Base-by-base conservation (phyloP, 2,113 vertebrate genomes). In the Syngnathus floridae region DNA sequence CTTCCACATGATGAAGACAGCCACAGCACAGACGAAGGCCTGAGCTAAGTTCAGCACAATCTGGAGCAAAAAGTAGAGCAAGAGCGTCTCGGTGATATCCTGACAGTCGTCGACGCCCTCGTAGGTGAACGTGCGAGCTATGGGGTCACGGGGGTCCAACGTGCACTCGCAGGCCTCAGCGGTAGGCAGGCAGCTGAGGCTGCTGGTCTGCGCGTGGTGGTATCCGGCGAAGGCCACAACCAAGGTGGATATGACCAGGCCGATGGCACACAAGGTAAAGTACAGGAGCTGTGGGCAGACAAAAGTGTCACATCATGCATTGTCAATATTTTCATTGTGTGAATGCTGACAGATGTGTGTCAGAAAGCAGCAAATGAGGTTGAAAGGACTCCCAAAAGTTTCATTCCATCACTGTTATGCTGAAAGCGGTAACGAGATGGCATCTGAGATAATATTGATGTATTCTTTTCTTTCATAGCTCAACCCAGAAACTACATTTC, bases 1-100 rank as follows among this genome's bases (percentile, higher is more conserved):
- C 74, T 95, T 98, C 97, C 96, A 99, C 94, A 99, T 93, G 81
- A 98, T 78, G 8, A 96, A 99, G 79, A 93, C 93, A 0, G 87
- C 93, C 0, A 73, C 5, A 22, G 94, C 87, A 31, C 95, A 97
- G 77, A 95, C 88, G 0, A 96, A 65, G 0, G 93, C 92, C 4
- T 94, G 86, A 9, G 74, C 65, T 84, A 94, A 73, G 79, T 99
- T 98, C 48, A 99, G 90, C 37, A 90, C 69, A 71, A 97, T 92
- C 90, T 99, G 95, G 75, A 95, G 78, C 0, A 96, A 87, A 56
- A 96, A 86, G 85, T 91, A 95, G n/a, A 96, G 66, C 7, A 82
- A 70, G 62, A 98, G 92, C 1, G 87, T 91, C 69, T 84, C 78
- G 0, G 84, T 93, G 85, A 98, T 77, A 36, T 70, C 81, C 71